These are phyloP conservation scores for Spisula solida DNA, from an alignment of 2,888 invertebrate species.

Conservation along the genomic window DNA sequence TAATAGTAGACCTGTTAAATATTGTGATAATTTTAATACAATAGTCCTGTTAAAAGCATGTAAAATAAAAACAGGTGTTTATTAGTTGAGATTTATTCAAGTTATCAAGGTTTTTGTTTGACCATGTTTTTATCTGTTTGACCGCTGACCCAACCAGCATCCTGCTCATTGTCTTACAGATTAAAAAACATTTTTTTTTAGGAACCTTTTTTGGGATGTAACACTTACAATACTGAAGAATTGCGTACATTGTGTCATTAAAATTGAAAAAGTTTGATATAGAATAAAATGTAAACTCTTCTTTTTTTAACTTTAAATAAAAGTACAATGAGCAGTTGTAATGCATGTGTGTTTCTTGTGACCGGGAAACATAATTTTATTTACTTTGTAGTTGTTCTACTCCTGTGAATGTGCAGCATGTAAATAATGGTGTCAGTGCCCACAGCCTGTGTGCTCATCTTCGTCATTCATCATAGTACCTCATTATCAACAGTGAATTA, in stretches of 20 bases:
- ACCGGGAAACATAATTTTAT: not conserved
- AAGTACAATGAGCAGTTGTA: constrained; percentile 9
- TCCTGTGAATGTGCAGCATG: constrained; percentile 29
- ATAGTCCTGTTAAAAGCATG: no score
- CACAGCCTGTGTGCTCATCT: constrained; percentile 27
- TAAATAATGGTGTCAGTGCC: constrained; percentile 64
- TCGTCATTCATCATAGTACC: constrained; percentile 18
- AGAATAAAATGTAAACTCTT: no score
- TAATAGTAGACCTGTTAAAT: no score
- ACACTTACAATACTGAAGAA: not conserved
- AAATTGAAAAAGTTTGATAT: no score
- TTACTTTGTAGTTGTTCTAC: not conserved
- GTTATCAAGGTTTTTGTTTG: constrained; percentile 11
- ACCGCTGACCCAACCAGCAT: not conserved
- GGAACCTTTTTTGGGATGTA: not conserved
- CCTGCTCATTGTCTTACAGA: not conserved
- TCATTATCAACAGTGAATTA: constrained; percentile 8
- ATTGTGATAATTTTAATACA: no score
- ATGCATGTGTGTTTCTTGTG: not conserved
- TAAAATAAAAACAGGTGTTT: no score
- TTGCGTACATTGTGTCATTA: no score
- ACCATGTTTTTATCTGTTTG: not conserved
- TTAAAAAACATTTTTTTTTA: not conserved
- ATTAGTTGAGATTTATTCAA: not conserved
- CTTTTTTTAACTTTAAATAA: not conserved